Evolutionary conservation across 1,140 invertebrate species (phyloP), one percentile per base, ranked within the genome.

Genomic region (Leucophenga varia): DNA sequence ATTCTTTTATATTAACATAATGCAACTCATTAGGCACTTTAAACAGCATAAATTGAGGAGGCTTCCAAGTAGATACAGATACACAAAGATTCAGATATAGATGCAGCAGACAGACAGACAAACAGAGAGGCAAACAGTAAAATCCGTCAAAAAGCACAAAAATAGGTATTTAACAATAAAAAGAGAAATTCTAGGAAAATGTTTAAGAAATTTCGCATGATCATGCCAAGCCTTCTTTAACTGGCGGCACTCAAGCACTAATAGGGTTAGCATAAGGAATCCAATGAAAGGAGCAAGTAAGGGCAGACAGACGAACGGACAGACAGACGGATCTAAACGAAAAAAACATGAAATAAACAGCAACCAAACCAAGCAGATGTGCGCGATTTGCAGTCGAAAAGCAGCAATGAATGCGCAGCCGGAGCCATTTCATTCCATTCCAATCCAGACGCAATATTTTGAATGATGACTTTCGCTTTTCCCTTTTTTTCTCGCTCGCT

Each of bases 131-230:
- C 28, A 30, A 8, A n/a, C 28, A 30, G n/a, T 5, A 35, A n/a
- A 6, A 14, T 17, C n/a, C 6, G 34, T 13, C 34, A 17, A 35
- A 35, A n/a, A 35, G 34, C 34, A 17, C 4, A 6, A 5, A 17
- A 35, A 6, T n/a, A 35, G 34, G 16, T 17, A 35, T n/a, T 17
- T 6, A 17, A 37, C 14, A 42, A 44, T 5, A 25, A 38, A 48
- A 37, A 25, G 28, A 30, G 42, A 36, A 43, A 37, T 65, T 67
- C 63, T 67, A 56, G 47, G 61, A 64, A 64, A 58, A 55, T 47
- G 49, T 58, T 65, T 55, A 10, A 25, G n/a, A 58, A 54, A 51
- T 58, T 64, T 64, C 55, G 49, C 61, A 52, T 58, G 41, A 64
- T 60, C 52, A 59, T 64, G 54, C 44, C 52, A 59, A 63, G 54